Evolutionary conservation across 2,113 vertebrate species (phyloP).

Genomic region (Stomatorhinus ivindoensis): DNA sequence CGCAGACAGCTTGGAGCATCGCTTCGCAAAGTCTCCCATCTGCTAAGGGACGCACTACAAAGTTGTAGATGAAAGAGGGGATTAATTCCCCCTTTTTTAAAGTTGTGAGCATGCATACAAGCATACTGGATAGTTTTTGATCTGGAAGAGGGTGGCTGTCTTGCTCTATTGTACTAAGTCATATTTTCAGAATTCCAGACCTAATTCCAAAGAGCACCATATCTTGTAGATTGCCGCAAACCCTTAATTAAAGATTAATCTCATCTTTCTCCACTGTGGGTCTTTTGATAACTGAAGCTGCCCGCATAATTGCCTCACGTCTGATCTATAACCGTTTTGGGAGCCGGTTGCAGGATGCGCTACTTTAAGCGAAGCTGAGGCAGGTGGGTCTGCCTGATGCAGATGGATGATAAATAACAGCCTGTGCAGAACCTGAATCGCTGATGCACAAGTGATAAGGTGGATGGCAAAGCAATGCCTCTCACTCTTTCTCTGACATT

Average conservation of each 20-base stretch:
- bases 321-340: constrained; percentile 53
- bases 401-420: constrained; percentile 19
- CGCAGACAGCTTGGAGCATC: not conserved
- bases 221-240: constrained; percentile 44
- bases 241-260: constrained; percentile 57
- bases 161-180: constrained; percentile 41
- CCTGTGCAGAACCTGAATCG: not conserved
- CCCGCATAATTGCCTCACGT: constrained; percentile 52
- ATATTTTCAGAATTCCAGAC: constrained; percentile 43
- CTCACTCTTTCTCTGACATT: not conserved
- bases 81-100: not conserved
- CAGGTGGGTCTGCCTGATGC: not conserved
- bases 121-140: not conserved
- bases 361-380: not conserved
- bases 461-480: constrained; percentile 1
- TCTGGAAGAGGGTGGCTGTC: not conserved
- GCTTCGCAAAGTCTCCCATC: not conserved
- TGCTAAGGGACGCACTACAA: not conserved
- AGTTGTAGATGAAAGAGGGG: not conserved
- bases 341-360: constrained; percentile 25
- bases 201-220: constrained; percentile 46
- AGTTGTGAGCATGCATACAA: not conserved
- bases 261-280: constrained; percentile 45
- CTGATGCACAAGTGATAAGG: constrained; percentile 20
- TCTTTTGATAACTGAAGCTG: constrained; percentile 31